A percentile compares a stretch with the other conserved stretches of the same genome.
These are phyloP conservation scores for Epirrita christyi DNA, from an alignment of 2,888 invertebrate genomes.

Conservation along the genomic window DNA sequence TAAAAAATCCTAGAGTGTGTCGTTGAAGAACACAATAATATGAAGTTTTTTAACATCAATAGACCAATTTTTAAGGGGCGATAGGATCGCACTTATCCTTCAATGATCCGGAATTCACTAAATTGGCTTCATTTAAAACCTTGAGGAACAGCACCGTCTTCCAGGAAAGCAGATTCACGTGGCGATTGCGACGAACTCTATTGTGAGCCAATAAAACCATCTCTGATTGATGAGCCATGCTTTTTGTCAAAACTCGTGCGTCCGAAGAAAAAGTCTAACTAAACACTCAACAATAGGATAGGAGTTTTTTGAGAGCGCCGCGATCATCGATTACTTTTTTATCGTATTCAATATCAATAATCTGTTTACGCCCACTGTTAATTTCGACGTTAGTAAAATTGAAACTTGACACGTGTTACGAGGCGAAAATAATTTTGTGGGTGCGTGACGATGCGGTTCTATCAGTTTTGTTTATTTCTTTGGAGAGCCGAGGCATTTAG, in stretches of 20 bases:
- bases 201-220: slow-evolving; percentile 78
- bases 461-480: slow-evolving; percentile 79
- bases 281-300: slow-evolving; percentile 75
- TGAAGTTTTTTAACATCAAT: slow-evolving; percentile 31
- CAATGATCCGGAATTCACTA: slow-evolving; percentile 40
- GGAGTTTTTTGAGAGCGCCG: slow-evolving; percentile 63
- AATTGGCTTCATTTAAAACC: slow-evolving; percentile 67
- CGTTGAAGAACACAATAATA: background rate
- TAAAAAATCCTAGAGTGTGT: no score
- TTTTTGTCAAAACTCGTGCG: slow-evolving; percentile 73
- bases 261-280: slow-evolving; percentile 63
- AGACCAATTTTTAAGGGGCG: slow-evolving; percentile 40
- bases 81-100: slow-evolving; percentile 29
- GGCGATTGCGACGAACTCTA: slow-evolving; percentile 66
- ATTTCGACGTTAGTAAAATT: slow-evolving; percentile 82
- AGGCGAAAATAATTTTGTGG: slow-evolving; percentile 81
- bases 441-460: slow-evolving; percentile 80
- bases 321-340: slow-evolving; percentile 85
- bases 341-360: slow-evolving; percentile 82
- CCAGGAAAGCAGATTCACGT: slow-evolving; percentile 73
- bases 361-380: slow-evolving; percentile 84
- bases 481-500: slow-evolving; percentile 74
- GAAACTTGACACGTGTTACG: slow-evolving; percentile 84
- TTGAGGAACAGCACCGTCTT: slow-evolving; percentile 69
- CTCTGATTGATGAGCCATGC: slow-evolving; percentile 79